Conservation (phyloP, 2,797 vertebrate genomes). For the Parambassis ranga region DNA sequence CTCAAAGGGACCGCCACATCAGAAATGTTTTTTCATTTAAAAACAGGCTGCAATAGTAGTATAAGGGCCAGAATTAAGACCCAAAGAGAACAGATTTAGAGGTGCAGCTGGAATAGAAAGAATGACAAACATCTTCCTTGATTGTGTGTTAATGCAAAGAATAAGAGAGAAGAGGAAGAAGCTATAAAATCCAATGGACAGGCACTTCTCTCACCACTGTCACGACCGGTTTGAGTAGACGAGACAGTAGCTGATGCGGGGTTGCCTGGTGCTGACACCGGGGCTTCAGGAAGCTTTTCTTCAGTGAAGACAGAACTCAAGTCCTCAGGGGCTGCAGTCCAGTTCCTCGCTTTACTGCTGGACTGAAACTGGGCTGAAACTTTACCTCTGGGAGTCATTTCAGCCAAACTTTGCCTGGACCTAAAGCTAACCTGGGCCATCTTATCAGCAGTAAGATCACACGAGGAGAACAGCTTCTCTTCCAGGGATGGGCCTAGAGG, state of each 20-base stretch:
- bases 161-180: constrained; percentile 34
- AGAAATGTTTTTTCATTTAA: constrained; percentile 12
- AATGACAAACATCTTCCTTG: constrained; percentile 22
- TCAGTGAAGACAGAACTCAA: constrained; percentile 80
- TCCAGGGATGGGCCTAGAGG: constrained; percentile 91
- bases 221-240: constrained; percentile 67
- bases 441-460: constrained; percentile 85
- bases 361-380: constrained; percentile 81
- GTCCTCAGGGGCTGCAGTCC: constrained; percentile 79
- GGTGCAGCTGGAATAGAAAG: constrained; percentile 16
- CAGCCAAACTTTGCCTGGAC: constrained; percentile 74
- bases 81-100: constrained; percentile 24
- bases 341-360: constrained; percentile 82
- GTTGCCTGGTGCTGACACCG: constrained; percentile 27
- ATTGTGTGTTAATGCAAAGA: constrained; percentile 54
- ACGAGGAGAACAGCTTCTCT: constrained; percentile 90
- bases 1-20: background rate
- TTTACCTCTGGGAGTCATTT: constrained; percentile 75
- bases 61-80: constrained; percentile 13
- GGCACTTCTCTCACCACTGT: constrained; percentile 90
- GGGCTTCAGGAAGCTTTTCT: constrained; percentile 66
- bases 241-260: constrained; percentile 78
- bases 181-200: constrained; percentile 48
- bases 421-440: constrained; percentile 86
- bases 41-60: background rate